Base-by-base conservation (phyloP, 2,113 vertebrate species). In the Passer montanus region DNA sequence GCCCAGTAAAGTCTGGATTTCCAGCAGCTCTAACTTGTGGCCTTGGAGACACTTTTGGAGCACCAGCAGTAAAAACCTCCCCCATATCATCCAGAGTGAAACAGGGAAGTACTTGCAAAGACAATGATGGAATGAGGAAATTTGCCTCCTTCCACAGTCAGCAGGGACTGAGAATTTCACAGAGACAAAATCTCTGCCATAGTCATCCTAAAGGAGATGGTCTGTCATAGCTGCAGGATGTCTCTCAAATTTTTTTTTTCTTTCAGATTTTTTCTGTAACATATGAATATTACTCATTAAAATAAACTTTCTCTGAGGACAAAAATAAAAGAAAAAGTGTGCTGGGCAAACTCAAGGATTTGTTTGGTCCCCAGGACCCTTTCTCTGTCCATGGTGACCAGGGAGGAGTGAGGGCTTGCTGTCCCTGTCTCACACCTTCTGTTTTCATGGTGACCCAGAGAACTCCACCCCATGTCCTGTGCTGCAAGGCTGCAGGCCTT, bases 361-460 rank as follows among this genome's bases (percentile, higher is more conserved):
- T 47, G 2, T 19, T 27, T n/a, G 15, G 43, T 41, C 19, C 30
- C 17, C 4, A 7, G 18, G 39, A 13, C 43, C 12, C 44, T 60
- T 9, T 39, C 10, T 39, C 27, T 13, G 21, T n/a, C 86, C 9
- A 3, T 28, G 49, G 55, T 59, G 53, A 47, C 8, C 12, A 31
- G 39, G 19, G 43, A 68, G 43, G 9, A 64, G 13, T 17, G 37
- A 31, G 27, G 16, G 22, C 21, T 64, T 24, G 28, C 21, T 11
- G 26, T 15, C 31, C 17, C 28, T 21, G 0, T 49, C 50, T 89
- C 27, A 10, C 50, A 41, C 16, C 24, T 84, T 41, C 43, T 55
- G 6, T 12, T 18, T 35, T 47, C 19, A 4, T 16, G 39, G 7
- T 1, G 7, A 39, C 8, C 7, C 15, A 6, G 11, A n/a, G 14